Conservation (phyloP, 1,140 invertebrate genomes). For the Saccostrea cuccullata region DNA sequence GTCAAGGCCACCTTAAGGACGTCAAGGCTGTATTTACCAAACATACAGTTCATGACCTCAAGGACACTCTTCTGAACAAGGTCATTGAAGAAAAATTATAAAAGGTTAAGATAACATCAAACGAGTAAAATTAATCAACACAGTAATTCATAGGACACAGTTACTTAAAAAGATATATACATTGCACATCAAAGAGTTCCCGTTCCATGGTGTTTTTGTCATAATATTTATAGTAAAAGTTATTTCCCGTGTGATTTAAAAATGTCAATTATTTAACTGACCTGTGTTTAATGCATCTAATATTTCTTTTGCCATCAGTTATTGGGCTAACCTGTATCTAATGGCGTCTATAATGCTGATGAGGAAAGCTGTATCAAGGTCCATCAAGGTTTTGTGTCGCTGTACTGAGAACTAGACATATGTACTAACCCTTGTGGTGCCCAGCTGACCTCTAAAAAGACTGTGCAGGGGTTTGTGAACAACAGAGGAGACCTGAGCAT, state of each 20-base stretch:
- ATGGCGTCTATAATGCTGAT: constrained; percentile 53
- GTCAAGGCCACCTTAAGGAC: neutral
- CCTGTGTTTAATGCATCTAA: too few species aligned
- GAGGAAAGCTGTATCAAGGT: constrained; percentile 59
- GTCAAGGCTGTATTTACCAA: constrained; percentile 1
- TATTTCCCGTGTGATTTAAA: too few species aligned
- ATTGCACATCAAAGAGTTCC: too few species aligned
- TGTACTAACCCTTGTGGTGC: constrained; percentile 42
- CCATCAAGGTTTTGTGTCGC: constrained; percentile 60
- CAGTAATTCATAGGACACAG: neutral
- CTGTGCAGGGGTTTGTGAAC: constrained; percentile 56
- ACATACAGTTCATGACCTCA: constrained; percentile 39
- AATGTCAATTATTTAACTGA: too few species aligned
- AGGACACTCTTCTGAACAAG: constrained; percentile 13
- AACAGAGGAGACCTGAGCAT: constrained; percentile 53
- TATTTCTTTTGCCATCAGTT: too few species aligned
- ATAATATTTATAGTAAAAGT: too few species aligned
- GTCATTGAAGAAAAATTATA: constrained; percentile 15
- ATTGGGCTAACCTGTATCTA: too few species aligned
- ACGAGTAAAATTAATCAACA: too few species aligned
- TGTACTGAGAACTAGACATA: constrained; percentile 57
- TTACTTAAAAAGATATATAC: too few species aligned
- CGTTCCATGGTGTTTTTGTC: too few species aligned
- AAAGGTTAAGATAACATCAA: neutral
- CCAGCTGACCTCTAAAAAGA: constrained; percentile 40